Evolutionary conservation across 2,113 vertebrate genomes (phyloP).

Genomic region (Callorhinus ursinus): DNA sequence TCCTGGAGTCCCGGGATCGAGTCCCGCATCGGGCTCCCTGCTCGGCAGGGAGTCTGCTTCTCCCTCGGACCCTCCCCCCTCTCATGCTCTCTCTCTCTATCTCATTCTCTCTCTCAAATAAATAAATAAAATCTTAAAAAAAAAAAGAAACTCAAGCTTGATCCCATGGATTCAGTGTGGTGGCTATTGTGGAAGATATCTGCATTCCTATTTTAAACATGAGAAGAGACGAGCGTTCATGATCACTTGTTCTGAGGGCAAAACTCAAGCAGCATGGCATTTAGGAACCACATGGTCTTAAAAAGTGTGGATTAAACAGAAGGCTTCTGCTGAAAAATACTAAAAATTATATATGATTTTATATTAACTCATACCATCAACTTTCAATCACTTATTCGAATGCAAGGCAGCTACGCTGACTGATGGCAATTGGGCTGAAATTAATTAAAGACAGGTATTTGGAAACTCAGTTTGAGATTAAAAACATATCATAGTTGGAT

Average conservation of each 20-base stretch:
- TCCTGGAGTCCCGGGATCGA: too few species aligned
- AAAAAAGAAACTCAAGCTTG: constrained; percentile 66
- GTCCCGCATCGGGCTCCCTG: too few species aligned
- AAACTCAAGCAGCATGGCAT: neutral
- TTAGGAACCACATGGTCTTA: neutral
- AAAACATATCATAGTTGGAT: neutral
- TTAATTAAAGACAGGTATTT: neutral
- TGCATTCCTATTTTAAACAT: constrained; percentile 39
- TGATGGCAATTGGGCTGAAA: neutral
- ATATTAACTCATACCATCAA: neutral
- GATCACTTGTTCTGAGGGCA: neutral
- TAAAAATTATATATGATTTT: neutral
- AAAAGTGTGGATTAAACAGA: neutral
- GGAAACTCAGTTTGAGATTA: neutral
- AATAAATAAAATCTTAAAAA: too few species aligned
- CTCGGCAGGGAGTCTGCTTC: too few species aligned
- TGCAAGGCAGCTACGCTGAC: neutral
- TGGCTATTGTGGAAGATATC: constrained; percentile 51
- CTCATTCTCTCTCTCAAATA: too few species aligned
- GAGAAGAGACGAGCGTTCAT: neutral
- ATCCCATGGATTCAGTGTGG: constrained; percentile 48
- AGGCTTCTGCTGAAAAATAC: neutral
- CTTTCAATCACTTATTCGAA: neutral
- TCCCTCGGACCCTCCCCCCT: too few species aligned
- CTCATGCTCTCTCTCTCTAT: too few species aligned